A percentile compares a stretch with the other conserved stretches of the same genome.
Conservation (phyloP, 2,888 invertebrate genomes). For the Linyphia triangularis region DNA sequence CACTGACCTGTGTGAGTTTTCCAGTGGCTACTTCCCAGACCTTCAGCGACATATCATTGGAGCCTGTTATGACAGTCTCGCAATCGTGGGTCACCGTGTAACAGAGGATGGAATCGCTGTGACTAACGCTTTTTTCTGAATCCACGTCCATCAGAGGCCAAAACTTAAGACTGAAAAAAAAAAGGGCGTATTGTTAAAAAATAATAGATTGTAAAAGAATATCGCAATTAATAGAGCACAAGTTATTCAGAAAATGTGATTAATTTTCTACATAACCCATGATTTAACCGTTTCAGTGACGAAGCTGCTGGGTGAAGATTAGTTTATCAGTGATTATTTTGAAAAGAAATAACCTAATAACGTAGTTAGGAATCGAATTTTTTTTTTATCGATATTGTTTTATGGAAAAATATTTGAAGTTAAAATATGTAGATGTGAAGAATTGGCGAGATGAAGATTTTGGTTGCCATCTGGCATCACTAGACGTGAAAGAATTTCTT, state of each 20-base stretch:
- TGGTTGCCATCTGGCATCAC: too few species aligned
- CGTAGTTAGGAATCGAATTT: too few species aligned
- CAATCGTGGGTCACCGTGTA: conserved; percentile 91
- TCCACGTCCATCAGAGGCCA: conserved; percentile 86
- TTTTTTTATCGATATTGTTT: too few species aligned
- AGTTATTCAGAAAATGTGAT: not conserved
- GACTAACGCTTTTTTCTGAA: conserved; percentile 88
- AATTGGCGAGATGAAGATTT: too few species aligned
- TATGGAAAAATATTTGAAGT: too few species aligned
- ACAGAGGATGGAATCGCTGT: conserved; percentile 91
- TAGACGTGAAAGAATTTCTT: too few species aligned
- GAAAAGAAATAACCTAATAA: too few species aligned
- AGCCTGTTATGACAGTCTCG: conserved; percentile 90
- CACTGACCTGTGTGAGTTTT: conserved; percentile 94
- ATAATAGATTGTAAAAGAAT: not conserved
- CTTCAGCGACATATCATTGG: conserved; percentile 93
- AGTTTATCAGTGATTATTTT: not conserved
- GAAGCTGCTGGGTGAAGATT: not conserved
- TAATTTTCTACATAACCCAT: not conserved
- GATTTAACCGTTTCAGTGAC: not conserved
- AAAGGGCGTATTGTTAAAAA: not conserved
- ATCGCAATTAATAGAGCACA: not conserved
- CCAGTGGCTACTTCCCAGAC: conserved; percentile 95
- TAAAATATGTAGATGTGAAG: too few species aligned
- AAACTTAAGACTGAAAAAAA: conserved; percentile 79